Evolutionary conservation across 1,140 invertebrate genomes (phyloP).

Genomic region (Arion vulgaris): DNA sequence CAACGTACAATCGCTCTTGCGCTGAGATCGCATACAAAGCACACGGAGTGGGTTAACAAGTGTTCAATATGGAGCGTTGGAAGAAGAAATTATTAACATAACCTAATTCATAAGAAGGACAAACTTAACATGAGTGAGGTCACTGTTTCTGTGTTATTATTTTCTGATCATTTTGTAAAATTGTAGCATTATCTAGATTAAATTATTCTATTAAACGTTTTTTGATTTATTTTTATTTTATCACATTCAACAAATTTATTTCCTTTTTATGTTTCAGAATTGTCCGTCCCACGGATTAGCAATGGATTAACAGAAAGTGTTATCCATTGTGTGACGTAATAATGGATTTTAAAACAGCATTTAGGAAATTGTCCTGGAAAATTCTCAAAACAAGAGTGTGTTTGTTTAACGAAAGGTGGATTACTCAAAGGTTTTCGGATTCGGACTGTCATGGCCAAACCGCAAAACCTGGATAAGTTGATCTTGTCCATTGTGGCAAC

Average conservation of each 20-base stretch:
- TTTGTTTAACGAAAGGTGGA: neutral
- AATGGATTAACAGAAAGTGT: neutral
- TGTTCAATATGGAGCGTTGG: too few relatives aligned
- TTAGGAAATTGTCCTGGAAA: neutral
- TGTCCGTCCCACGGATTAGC: neutral
- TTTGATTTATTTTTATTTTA: too few relatives aligned
- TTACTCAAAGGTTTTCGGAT: neutral
- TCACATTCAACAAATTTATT: neutral
- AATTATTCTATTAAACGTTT: too few relatives aligned
- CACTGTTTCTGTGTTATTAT: too few relatives aligned
- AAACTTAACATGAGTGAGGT: too few relatives aligned
- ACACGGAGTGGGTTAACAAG: too few relatives aligned
- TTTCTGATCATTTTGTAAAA: too few relatives aligned
- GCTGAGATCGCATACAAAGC: too few relatives aligned
- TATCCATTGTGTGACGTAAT: neutral
- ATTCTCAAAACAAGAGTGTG: neutral
- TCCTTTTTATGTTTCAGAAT: neutral
- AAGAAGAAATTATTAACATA: too few relatives aligned
- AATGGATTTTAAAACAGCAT: constrained; percentile 3
- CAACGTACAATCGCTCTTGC: too few relatives aligned
- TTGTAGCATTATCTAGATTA: too few relatives aligned
- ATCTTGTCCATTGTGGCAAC: constrained; percentile 29
- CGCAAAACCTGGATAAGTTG: constrained; percentile 37
- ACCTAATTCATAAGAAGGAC: too few relatives aligned
- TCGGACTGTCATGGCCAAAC: constrained; percentile 25